A percentile compares a stretch with the other conserved stretches of the same genome.
Evolutionary conservation across 2,797 vertebrate species (phyloP).

Genomic region (Ambastaia sidthimunki): DNA sequence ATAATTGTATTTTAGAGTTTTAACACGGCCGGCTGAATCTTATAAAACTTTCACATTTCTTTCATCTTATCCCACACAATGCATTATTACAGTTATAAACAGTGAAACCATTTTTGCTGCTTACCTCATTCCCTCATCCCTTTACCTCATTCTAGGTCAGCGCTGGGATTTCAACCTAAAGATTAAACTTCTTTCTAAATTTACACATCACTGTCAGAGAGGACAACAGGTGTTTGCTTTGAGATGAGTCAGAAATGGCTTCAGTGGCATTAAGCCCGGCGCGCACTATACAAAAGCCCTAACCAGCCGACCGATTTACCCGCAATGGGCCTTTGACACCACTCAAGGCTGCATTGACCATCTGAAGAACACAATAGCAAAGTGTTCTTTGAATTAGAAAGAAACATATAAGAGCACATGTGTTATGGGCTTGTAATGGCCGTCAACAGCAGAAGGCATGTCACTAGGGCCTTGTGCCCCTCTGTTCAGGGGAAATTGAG

Average conservation of each 20-base stretch:
- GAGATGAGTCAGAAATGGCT: constrained; percentile 42
- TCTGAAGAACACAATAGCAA: constrained; percentile 49
- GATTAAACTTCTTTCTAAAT: constrained; percentile 42
- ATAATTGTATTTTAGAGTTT: too few species aligned
- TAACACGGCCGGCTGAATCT: too few species aligned
- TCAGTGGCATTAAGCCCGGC: constrained; percentile 46
- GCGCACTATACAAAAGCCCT: constrained; percentile 48
- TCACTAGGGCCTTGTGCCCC: constrained; percentile 74
- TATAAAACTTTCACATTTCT: too few species aligned
- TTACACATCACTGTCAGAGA: constrained; percentile 43
- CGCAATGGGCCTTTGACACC: constrained; percentile 62
- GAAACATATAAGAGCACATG: constrained; percentile 58
- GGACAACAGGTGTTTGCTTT: constrained; percentile 38
- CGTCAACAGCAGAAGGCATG: constrained; percentile 79
- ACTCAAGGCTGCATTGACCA: constrained; percentile 52
- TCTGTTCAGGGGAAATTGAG: constrained; percentile 77
- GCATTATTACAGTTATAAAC: not conserved
- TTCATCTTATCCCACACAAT: not conserved
- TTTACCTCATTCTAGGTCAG: constrained; percentile 1
- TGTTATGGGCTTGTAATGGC: constrained; percentile 58
- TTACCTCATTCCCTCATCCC: not conserved
- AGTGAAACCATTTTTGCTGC: not conserved
- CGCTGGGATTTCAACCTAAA: constrained; percentile 12
- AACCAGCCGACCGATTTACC: constrained; percentile 68
- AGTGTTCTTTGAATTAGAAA: constrained; percentile 47